A percentile compares a stretch with the other conserved stretches of the same genome.
Conservation (phyloP, 2,797 vertebrate species). For the Chanos chanos region DNA sequence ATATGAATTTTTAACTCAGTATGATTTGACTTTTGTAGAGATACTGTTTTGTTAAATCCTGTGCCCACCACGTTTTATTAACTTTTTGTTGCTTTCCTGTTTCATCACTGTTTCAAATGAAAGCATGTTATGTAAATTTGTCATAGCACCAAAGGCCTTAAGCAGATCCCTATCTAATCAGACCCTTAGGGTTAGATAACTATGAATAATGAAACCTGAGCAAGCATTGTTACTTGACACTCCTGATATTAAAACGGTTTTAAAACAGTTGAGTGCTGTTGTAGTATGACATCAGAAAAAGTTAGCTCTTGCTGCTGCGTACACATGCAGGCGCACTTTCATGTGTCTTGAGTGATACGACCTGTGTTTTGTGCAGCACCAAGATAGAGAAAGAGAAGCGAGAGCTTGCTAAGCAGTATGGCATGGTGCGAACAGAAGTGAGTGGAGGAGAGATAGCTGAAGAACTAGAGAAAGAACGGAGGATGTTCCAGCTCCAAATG, state of each 20-base stretch:
- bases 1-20: too few species aligned
- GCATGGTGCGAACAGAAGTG: slow-evolving; percentile 79
- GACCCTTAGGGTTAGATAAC: not conserved
- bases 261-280: too few species aligned
- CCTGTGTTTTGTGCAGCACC: slow-evolving; percentile 57
- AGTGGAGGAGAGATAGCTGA: slow-evolving; percentile 80
- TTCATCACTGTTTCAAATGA: slow-evolving; percentile 59
- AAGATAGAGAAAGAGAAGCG: slow-evolving; percentile 85
- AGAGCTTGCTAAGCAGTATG: slow-evolving; percentile 78
- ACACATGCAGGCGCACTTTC: too few species aligned
- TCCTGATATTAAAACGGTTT: too few species aligned
- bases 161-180: slow-evolving; percentile 51
- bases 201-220: too few species aligned
- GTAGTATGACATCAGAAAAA: too few species aligned
- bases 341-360: slow-evolving; percentile 8
- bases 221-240: too few species aligned
- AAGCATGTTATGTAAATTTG: slow-evolving; percentile 40
- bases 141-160: slow-evolving; percentile 55
- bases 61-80: slow-evolving; percentile 32
- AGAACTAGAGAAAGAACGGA: slow-evolving; percentile 81
- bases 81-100: slow-evolving; percentile 35
- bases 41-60: too few species aligned
- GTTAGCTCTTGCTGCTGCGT: too few species aligned
- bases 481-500: slow-evolving; percentile 83
- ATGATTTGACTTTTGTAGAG: too few species aligned